A percentile compares a stretch with the other conserved stretches of the same genome.
Evolutionary conservation across 2,113 vertebrate genomes (phyloP).

Genomic region (Macheiramphus alcinus): DNA sequence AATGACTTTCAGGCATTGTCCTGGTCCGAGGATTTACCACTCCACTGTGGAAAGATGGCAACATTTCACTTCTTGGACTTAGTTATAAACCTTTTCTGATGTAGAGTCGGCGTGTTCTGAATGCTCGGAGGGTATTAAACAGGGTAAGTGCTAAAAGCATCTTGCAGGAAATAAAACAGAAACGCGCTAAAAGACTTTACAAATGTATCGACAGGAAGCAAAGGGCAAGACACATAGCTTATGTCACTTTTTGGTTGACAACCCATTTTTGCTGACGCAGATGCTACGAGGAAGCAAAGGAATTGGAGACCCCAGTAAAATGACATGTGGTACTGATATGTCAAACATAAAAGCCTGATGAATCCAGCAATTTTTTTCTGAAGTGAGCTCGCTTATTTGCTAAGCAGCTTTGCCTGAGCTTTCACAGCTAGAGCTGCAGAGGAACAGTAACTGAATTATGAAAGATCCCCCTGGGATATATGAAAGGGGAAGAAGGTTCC

Average conservation of each 20-base stretch:
- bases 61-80: not conserved
- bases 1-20: not conserved
- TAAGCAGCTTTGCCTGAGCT: conserved; percentile 60
- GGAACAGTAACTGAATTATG: conserved; percentile 50
- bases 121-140: not conserved
- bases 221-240: not conserved
- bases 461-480: conserved; percentile 50
- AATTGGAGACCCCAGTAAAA: not conserved
- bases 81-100: not conserved
- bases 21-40: not conserved
- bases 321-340: not conserved
- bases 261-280: not conserved
- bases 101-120: not conserved
- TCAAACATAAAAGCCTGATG: conserved; percentile 31
- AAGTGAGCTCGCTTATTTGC: conserved; percentile 47
- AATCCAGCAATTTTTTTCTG: not conserved
- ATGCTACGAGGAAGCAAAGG: not conserved
- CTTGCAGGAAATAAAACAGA: not conserved
- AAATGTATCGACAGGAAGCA: not conserved
- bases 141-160: not conserved
- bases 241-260: not conserved
- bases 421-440: conserved; percentile 3
- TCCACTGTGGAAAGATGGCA: not conserved
- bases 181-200: not conserved
- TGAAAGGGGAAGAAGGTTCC: conserved; percentile 62